phyloP scores from a whole-genome alignment of 30 jellyfish, hydroid and myxozoan genomes.

The Aurelia sp. region DNA sequence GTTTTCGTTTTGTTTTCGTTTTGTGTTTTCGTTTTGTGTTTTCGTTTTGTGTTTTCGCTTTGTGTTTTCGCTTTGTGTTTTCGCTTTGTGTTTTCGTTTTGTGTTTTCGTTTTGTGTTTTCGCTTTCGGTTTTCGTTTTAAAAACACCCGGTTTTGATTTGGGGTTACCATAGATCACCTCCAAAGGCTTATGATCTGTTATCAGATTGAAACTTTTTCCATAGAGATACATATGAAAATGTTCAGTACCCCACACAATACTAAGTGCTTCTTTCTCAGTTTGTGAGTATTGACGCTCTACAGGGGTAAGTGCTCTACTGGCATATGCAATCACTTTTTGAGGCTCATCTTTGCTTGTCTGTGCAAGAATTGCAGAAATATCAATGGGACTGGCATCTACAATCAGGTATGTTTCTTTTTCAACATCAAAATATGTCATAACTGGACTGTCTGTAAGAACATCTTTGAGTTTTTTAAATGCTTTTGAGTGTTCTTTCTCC shows the following conservation, averaged over 20 bases:
- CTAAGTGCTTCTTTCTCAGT: constrained; percentile 74
- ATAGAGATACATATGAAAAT: constrained; percentile 11
- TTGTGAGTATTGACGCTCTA: constrained; percentile 63
- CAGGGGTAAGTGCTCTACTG: constrained; percentile 50
- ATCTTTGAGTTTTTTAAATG: background rate
- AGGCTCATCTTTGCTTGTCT: constrained; percentile 16
- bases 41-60: no score
- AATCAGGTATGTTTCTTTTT: constrained; percentile 37
- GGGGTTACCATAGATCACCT: constrained; percentile 9
- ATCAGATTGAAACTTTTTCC: constrained; percentile 30
- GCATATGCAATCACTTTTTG: constrained; percentile 48
- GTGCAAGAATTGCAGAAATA: constrained; percentile 60
- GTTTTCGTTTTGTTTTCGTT: background rate
- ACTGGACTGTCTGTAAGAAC: constrained; percentile 21
- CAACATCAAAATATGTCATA: constrained; percentile 45
- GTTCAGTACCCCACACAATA: constrained; percentile 48
- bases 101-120: no score
- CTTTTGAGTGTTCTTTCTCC: no score
- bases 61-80: no score
- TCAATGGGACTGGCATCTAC: constrained; percentile 75
- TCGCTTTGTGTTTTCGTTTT: no score
- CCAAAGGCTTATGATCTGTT: constrained; percentile 50
- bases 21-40: background rate
- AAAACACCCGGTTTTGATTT: constrained; percentile 15
- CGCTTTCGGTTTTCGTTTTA: no score